Percentiles rank a stretch among this genome's conserved stretches.
These are phyloP conservation scores for Pollachius pollachius DNA, from an alignment of 2,113 vertebrate species.

Conservation along the genomic window DNA sequence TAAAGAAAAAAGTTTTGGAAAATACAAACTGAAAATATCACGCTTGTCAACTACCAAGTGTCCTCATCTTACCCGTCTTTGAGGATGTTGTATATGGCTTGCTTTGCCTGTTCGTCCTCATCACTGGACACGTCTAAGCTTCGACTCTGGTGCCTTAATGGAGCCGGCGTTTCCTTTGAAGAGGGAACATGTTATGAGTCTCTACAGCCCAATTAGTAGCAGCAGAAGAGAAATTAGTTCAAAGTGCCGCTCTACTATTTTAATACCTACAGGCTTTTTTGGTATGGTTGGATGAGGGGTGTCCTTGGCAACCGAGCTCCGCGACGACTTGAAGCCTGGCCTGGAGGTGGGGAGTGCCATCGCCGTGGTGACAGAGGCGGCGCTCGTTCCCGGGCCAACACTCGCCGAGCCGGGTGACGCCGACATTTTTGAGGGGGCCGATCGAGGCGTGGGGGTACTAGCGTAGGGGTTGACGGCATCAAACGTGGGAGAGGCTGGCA, in stretches of 20 bases:
- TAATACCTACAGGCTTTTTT: conserved; percentile 77
- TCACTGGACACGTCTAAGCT: conserved; percentile 43
- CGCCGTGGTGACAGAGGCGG: conserved; percentile 53
- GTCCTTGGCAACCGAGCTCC: conserved; percentile 57
- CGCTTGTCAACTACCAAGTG: not conserved
- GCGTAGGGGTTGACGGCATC: conserved; percentile 61
- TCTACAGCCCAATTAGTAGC: not conserved
- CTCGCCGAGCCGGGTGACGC: conserved; percentile 31
- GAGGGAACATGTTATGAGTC: not conserved
- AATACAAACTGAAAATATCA: not conserved
- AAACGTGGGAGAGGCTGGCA: conserved; percentile 33
- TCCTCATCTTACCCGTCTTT: conserved; percentile 77
- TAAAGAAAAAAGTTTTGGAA: conserved; percentile 2
- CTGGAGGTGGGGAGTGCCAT: conserved; percentile 44
- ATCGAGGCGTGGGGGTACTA: not conserved
- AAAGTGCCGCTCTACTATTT: not conserved
- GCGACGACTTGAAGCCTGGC: conserved; percentile 43
- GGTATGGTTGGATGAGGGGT: conserved; percentile 46
- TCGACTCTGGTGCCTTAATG: conserved; percentile 73
- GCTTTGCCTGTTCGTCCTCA: conserved; percentile 68
- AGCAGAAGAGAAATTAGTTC: not conserved
- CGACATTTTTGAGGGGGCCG: conserved; percentile 28
- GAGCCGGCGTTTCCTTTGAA: conserved; percentile 81
- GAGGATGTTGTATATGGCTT: conserved; percentile 72
- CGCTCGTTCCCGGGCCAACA: conserved; percentile 45